Evolutionary conservation across 2,888 invertebrate species (phyloP), one percentile per base, ranked within the genome.

Genomic region (Noctuana brunneofusca): DNA sequence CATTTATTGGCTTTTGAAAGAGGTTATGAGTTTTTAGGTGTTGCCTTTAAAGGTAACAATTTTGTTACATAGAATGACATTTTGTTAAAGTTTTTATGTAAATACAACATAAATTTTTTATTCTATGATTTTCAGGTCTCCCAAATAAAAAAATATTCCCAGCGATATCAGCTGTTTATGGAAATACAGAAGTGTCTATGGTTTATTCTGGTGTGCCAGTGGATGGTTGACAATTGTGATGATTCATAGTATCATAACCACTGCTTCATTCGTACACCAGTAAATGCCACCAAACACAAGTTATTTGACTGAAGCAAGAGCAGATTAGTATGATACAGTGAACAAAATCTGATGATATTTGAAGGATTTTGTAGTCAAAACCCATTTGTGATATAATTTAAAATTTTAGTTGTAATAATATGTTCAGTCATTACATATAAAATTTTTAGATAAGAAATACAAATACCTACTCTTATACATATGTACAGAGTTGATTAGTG

Each of bases 181-280:
- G 99, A 65, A 99, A 99, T 84, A 99, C 99, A 53, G 99, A 99
- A 93, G 98, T 99, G 43, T 98, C 99, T 38, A 99, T 99, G 98
- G 97, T 99, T 48, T 99, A 99, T 87, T 92, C 98, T 75, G 99
- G 99, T 69, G 95, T 96, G 68, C 99, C 99, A n/a, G 87, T 98
- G 78, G 98, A 98, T 94, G 98, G 98, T 91, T 98, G 95, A 95
- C 93, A 63, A 30, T 63, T 58, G 50, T 22, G 11, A 22, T 38
- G 20, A 18, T 43, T 46, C 43, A 20, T 8, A 38, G 14, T 30
- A 1, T 8, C 9, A n/a, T n/a, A n/a, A n/a, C n/a, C 6, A 1
- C 30, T 30, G 30, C 30, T 30, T 12, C n/a, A 38, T 4, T n/a
- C 38, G n/a, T 38, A n/a, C 14, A 38, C 8, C n/a, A 4, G 38